A percentile compares a stretch with the other conserved stretches of the same genome.
Conservation (phyloP, 2,888 invertebrate species). For the Drosophila tanythrix region DNA sequence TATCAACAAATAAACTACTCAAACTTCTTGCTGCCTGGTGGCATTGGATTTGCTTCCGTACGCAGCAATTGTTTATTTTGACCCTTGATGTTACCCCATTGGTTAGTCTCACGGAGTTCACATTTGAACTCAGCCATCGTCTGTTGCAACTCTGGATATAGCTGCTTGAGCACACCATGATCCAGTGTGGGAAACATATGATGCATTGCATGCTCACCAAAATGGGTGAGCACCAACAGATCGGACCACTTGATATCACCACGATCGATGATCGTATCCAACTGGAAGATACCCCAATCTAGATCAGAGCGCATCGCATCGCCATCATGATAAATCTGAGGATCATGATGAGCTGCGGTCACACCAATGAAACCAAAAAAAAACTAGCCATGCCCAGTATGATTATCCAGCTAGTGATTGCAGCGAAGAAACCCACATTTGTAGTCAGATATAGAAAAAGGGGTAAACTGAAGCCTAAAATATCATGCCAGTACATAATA, state of each 20-base stretch:
- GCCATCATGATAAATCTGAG: conserved; percentile 91
- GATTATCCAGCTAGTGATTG: conserved; percentile 85
- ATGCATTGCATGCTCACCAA: conserved; percentile 91
- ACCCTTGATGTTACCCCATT: conserved; percentile 88
- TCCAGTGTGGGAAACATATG: conserved; percentile 93
- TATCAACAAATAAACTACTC: conserved; percentile 24
- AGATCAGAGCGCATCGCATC: conserved; percentile 86
- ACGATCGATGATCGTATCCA: conserved; percentile 90
- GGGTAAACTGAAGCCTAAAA: conserved; percentile 84
- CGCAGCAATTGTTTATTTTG: conserved; percentile 87
- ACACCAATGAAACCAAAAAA: conserved; percentile 87
- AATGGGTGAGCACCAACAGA: conserved; percentile 89
- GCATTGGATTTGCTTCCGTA: conserved; percentile 82
- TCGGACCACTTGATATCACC: conserved; percentile 88
- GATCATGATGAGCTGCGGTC: conserved; percentile 92
- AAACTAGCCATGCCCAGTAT: conserved; percentile 86
- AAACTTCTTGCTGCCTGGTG: conserved; percentile 58
- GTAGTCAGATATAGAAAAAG: conserved; percentile 83
- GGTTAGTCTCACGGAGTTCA: conserved; percentile 84
- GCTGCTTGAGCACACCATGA: conserved; percentile 88
- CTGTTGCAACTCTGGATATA: conserved; percentile 86
- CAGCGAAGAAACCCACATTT: conserved; percentile 44
- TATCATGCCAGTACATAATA: conserved; percentile 81
- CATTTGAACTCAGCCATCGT: conserved; percentile 79
- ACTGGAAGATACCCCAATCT: conserved; percentile 92